Evolutionary conservation across 2,797 vertebrate genomes (phyloP).

Genomic region (Muscicapa comitata): DNA sequence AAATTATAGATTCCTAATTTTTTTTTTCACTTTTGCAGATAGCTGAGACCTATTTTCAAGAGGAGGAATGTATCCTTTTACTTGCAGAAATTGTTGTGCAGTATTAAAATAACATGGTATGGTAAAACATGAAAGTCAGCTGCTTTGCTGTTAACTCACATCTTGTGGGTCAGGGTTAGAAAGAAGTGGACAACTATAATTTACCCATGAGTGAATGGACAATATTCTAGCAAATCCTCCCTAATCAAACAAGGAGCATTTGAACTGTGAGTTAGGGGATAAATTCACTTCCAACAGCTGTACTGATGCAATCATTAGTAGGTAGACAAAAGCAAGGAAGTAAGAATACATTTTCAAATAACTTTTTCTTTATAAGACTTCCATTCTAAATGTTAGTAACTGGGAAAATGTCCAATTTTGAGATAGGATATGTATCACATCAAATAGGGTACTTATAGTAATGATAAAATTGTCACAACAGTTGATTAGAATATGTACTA

Average conservation of each 20-base stretch:
- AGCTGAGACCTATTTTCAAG: constrained; percentile 90
- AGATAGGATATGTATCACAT: neutral
- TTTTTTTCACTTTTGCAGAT: constrained; percentile 77
- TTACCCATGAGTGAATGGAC: neutral
- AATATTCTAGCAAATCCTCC: neutral
- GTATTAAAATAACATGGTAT: neutral
- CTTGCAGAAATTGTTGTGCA: neutral
- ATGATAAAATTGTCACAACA: neutral
- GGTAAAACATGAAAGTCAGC: neutral
- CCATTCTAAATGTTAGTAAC: neutral
- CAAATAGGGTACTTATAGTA: neutral
- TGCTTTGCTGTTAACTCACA: neutral
- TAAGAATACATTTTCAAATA: neutral
- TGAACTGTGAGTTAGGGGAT: neutral
- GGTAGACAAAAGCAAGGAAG: neutral
- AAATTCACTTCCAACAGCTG: neutral
- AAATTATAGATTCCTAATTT: neutral
- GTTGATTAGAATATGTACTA: neutral
- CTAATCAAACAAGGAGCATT: neutral
- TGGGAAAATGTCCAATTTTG: neutral
- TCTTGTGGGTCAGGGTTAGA: neutral
- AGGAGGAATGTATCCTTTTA: constrained; percentile 94
- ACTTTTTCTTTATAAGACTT: neutral
- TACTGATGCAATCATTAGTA: neutral
- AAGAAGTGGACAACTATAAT: neutral